These are phyloP conservation scores for Oscheius sp. DNA, from an alignment of 2,888 invertebrate species.

Conservation along the genomic window DNA sequence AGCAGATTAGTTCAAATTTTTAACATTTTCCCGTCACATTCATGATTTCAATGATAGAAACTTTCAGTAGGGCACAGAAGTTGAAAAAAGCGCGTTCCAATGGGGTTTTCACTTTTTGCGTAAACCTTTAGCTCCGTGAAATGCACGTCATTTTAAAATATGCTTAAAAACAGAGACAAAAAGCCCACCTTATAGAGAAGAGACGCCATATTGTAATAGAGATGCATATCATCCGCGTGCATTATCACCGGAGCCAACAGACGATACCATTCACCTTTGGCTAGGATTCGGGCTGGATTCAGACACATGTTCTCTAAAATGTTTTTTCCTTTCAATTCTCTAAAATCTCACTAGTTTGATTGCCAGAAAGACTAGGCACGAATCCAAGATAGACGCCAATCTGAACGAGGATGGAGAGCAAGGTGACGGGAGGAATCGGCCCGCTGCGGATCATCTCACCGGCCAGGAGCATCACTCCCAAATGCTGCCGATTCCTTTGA, in stretches of 20 bases:
- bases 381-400: constrained; percentile 44
- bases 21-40: too few species aligned
- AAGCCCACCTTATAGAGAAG: constrained; percentile 77
- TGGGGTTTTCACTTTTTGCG: too few species aligned
- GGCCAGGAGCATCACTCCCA: constrained; percentile 43
- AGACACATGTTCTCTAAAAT: constrained; percentile 41
- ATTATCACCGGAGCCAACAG: constrained; percentile 78
- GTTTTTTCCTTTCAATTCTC: background rate
- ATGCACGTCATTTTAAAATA: too few species aligned
- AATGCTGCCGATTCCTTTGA: constrained; percentile 30
- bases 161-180: background rate
- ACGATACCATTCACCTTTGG: constrained; percentile 75
- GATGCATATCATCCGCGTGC: constrained; percentile 80
- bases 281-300: constrained; percentile 35
- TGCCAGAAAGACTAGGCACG: constrained; percentile 35
- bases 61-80: too few species aligned
- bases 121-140: too few species aligned
- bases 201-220: constrained; percentile 81
- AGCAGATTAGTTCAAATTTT: too few species aligned
- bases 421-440: constrained; percentile 44
- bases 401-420: constrained; percentile 37
- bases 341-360: constrained; percentile 38
- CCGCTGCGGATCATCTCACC: constrained; percentile 38
- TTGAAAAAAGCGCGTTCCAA: background rate
- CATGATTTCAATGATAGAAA: too few species aligned